Conservation (phyloP, 2,888 invertebrate genomes). For the Diarsia dahlii region DNA sequence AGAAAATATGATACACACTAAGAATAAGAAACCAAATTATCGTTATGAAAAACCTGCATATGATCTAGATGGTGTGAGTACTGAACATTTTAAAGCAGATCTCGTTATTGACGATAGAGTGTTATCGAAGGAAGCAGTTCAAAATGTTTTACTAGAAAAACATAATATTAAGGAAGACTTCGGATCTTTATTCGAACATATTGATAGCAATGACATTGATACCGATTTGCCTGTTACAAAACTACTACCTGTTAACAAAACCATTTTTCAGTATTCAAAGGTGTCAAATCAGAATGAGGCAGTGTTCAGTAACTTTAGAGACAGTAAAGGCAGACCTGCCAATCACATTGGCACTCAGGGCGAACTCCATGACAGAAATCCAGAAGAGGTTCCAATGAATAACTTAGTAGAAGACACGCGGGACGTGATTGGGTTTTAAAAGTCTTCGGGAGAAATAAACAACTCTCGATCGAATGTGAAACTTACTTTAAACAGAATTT, state of each 20-base stretch:
- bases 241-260: conserved; percentile 52
- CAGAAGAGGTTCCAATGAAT: conserved; percentile 9
- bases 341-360: background rate
- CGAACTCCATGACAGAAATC: conserved; percentile 41
- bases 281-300: conserved; percentile 5
- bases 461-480: conserved; percentile 77
- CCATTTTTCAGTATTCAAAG: conserved; percentile 7
- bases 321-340: background rate
- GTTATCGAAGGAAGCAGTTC: conserved; percentile 18
- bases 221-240: conserved; percentile 51
- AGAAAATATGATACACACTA: conserved; percentile 71
- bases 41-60: conserved; percentile 59
- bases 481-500: conserved; percentile 83
- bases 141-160: background rate
- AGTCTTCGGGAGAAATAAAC: conserved; percentile 59
- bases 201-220: conserved; percentile 61
- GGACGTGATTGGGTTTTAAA: conserved; percentile 57
- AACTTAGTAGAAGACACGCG: conserved; percentile 17
- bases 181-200: conserved; percentile 52
- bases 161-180: conserved; percentile 36
- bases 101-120: conserved; percentile 46
- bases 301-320: background rate
- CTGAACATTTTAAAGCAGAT: conserved; percentile 68
- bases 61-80: conserved; percentile 59
- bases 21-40: conserved; percentile 22